phyloP scores from a whole-genome alignment of 2,888 invertebrate genomes.

The Chrysolina americana region DNA sequence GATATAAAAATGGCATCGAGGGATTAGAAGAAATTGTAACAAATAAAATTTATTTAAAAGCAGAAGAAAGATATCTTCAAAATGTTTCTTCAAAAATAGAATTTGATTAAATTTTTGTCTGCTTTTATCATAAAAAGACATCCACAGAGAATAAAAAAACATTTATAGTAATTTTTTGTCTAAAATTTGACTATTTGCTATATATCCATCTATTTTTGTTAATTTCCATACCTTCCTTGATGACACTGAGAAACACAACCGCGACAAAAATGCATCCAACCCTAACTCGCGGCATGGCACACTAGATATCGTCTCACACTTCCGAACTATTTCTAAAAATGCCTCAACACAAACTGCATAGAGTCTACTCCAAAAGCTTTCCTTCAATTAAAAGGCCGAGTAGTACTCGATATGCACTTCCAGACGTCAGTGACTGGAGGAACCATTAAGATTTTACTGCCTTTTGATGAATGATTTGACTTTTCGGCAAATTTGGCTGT shows the following conservation, averaged over 20 bases:
- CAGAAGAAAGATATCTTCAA: too few species aligned
- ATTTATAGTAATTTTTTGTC: too few species aligned
- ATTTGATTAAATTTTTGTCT: too few species aligned
- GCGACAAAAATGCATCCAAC: conserved; percentile 19
- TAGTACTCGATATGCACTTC: conserved; percentile 32
- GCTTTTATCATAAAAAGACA: too few species aligned
- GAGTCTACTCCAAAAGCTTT: conserved; percentile 27
- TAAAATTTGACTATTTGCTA: too few species aligned
- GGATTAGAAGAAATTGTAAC: too few species aligned
- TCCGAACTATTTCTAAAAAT: conserved; percentile 31
- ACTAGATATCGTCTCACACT: conserved; percentile 3
- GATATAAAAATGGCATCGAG: too few species aligned
- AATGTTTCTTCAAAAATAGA: too few species aligned
- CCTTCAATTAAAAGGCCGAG: not conserved
- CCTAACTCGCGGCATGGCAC: conserved; percentile 11
- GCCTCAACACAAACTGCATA: conserved; percentile 28
- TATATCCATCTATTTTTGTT: too few species aligned
- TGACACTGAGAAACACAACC: conserved; percentile 26
- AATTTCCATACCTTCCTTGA: conserved; percentile 26
- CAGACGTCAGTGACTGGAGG: conserved; percentile 24
- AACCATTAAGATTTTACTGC: conserved; percentile 21
- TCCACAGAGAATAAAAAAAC: too few species aligned
- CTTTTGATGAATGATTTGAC: conserved; percentile 14
- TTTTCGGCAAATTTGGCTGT: conserved; percentile 11
- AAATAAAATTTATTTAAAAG: too few species aligned